Conservation (phyloP, 2,888 invertebrate genomes). For the Acronicta alni region DNA sequence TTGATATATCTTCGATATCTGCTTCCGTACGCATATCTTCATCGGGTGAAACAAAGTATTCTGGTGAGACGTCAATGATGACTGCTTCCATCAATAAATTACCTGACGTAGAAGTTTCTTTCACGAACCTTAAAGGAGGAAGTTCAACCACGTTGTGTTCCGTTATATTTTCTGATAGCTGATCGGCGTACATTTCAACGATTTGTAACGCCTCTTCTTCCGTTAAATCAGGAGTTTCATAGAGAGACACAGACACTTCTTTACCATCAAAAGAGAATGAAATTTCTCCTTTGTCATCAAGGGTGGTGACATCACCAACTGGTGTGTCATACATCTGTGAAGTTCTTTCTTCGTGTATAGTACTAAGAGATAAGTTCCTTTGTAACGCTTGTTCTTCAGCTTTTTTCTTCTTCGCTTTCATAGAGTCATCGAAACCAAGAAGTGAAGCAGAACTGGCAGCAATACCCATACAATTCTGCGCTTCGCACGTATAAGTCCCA, state of each 20-base stretch:
- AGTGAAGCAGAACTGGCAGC: constrained; percentile 96
- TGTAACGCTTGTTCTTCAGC: constrained; percentile 89
- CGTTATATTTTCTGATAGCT: constrained; percentile 95
- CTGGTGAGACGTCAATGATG: constrained; percentile 96
- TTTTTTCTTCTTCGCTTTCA: constrained; percentile 87
- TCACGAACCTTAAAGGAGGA: constrained; percentile 95
- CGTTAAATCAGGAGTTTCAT: constrained; percentile 97
- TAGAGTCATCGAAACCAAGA: constrained; percentile 95
- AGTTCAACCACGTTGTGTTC: constrained; percentile 96
- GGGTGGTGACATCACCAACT: constrained; percentile 92
- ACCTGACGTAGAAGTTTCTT: constrained; percentile 96
- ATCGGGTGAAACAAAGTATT: constrained; percentile 93
- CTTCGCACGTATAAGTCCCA: constrained; percentile 97
- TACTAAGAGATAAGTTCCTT: constrained; percentile 95
- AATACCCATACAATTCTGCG: constrained; percentile 96
- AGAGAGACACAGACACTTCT: constrained; percentile 96
- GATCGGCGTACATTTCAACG: constrained; percentile 98
- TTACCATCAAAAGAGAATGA: constrained; percentile 97
- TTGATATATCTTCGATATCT: constrained; percentile 95
- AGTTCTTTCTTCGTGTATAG: constrained; percentile 96
- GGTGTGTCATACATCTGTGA: constrained; percentile 96
- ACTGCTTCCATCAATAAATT: constrained; percentile 97
- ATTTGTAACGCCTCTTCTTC: constrained; percentile 97
- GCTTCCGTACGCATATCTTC: constrained; percentile 96
- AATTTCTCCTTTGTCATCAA: constrained; percentile 95